Percentiles rank a stretch among this genome's conserved stretches.
phyloP scores from a whole-genome alignment of 1,140 invertebrate genomes.

The Drosophila guanche region DNA sequence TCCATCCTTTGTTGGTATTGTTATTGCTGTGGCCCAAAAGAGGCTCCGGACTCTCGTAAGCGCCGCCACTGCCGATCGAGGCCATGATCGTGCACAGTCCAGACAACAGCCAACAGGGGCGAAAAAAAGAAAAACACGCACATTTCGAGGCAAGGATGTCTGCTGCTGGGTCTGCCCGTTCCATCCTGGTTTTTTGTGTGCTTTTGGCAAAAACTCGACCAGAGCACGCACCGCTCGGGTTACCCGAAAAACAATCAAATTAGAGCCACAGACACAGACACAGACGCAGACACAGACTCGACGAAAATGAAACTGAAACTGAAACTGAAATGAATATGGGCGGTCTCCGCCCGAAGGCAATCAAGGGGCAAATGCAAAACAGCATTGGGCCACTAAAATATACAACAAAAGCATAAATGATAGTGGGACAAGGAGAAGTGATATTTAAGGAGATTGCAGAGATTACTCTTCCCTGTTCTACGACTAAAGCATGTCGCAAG shows the following conservation, averaged over 20 bases:
- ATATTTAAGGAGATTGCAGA: no score
- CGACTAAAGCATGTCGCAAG: no score
- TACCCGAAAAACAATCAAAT: slow-evolving; percentile 40
- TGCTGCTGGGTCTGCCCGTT: slow-evolving; percentile 12
- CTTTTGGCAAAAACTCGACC: slow-evolving; percentile 8
- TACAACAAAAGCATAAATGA: no score
- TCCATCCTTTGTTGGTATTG: slow-evolving; percentile 50
- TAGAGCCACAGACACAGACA: slow-evolving; percentile 32
- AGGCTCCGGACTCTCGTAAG: slow-evolving; percentile 36
- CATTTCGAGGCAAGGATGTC: slow-evolving; percentile 14
- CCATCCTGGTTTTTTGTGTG: slow-evolving; percentile 4
- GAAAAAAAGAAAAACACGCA: slow-evolving; percentile 30
- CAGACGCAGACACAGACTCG: no score
- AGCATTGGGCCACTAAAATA: no score
- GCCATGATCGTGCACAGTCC: slow-evolving; percentile 31
- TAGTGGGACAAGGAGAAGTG: no score
- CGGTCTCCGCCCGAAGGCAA: no score
- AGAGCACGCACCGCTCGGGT: slow-evolving; percentile 41
- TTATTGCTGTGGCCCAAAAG: slow-evolving; percentile 52
- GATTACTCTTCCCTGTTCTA: no score
- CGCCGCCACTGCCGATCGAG: slow-evolving; percentile 47
- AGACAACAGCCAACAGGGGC: slow-evolving; percentile 42
- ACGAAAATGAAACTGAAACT: slow-evolving; percentile 30
- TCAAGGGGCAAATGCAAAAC: no score
- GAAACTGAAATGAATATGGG: slow-evolving; percentile 33